phyloP scores from a whole-genome alignment of 2,113 vertebrate genomes.

The Ammospiza nelsoni region DNA sequence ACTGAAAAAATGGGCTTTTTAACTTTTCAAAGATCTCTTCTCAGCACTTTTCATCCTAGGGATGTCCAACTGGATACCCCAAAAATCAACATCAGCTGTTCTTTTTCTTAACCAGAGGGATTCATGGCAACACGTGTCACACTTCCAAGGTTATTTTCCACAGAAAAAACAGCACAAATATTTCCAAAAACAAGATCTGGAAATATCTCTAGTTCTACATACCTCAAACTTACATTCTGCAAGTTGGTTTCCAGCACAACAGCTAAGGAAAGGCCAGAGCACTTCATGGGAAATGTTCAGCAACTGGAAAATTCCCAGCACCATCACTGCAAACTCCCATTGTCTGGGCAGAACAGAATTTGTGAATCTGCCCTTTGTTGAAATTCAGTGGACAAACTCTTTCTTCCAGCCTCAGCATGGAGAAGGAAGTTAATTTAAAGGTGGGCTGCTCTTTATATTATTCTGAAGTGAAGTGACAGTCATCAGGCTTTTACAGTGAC shows the following conservation, averaged over 20 bases:
- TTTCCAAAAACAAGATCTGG: background rate
- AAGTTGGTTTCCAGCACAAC: background rate
- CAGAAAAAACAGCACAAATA: background rate
- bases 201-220: background rate
- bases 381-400: background rate
- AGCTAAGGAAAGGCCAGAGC: background rate
- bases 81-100: background rate
- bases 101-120: background rate
- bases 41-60: background rate
- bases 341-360: background rate
- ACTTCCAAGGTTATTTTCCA: background rate
- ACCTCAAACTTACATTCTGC: background rate
- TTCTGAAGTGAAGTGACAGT: slow-evolving; percentile 19
- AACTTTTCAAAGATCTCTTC: background rate
- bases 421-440: slow-evolving; percentile 36
- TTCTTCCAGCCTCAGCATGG: background rate
- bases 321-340: background rate
- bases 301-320: background rate
- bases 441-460: slow-evolving; percentile 11
- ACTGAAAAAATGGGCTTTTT: background rate
- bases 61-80: background rate
- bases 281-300: accelerated
- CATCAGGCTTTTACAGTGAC: background rate
- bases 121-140: background rate
- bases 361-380: background rate